Conservation (phyloP, 1,140 invertebrate species). For the Archivesica marissinica region DNA sequence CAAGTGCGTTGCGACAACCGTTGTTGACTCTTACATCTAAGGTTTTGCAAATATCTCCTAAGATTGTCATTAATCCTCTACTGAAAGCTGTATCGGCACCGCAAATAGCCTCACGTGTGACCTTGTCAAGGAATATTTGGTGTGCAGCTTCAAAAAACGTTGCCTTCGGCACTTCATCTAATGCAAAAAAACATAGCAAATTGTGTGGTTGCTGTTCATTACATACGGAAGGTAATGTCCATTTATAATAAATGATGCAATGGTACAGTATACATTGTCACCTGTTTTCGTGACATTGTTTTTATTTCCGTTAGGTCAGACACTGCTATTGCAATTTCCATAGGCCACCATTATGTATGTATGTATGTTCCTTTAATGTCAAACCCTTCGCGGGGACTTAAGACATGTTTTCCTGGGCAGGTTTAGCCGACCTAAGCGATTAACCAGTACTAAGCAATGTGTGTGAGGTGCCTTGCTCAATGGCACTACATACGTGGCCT, state of each 20-base stretch:
- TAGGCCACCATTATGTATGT: background rate
- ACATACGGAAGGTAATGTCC: slow-evolving; percentile 13
- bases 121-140: slow-evolving; percentile 4
- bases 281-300: background rate
- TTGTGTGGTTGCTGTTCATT: slow-evolving; percentile 18
- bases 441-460: too few species aligned
- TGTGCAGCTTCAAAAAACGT: background rate
- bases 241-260: background rate
- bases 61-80: background rate
- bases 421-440: too few species aligned
- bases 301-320: background rate
- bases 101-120: slow-evolving; percentile 30
- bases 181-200: background rate
- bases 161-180: background rate
- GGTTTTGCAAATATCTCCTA: slow-evolving; percentile 15
- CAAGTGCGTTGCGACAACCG: slow-evolving; percentile 24
- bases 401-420: background rate
- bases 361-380: background rate
- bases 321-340: background rate
- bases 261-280: background rate
- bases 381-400: background rate
- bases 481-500: too few species aligned
- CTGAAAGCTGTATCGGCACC: slow-evolving; percentile 5
- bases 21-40: slow-evolving; percentile 13
- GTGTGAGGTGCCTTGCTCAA: too few species aligned